A percentile compares a stretch with the other conserved stretches of the same genome.
Conservation (phyloP, 2,888 invertebrate genomes). For the Watsonalla cultraria region DNA sequence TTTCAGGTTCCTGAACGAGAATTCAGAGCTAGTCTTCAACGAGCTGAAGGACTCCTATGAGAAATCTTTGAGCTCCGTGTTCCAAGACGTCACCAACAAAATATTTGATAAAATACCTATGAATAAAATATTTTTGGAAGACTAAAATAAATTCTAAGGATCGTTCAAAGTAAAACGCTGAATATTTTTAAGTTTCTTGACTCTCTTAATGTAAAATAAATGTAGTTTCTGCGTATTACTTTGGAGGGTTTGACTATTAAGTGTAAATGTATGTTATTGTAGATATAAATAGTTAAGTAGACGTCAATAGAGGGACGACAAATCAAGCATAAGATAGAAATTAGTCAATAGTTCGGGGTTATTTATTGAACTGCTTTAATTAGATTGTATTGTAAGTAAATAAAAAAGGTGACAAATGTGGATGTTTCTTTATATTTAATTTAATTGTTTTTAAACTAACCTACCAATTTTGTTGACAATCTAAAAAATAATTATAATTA, state of each 20-base stretch:
- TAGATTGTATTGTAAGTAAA: slow-evolving; percentile 32
- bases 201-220: slow-evolving; percentile 1
- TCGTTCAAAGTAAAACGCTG: too few relatives aligned
- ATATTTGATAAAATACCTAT: slow-evolving; percentile 84
- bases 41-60: slow-evolving; percentile 84
- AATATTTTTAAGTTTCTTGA: too few relatives aligned
- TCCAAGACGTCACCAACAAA: slow-evolving; percentile 81
- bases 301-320: not conserved
- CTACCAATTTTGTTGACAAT: not conserved
- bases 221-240: slow-evolving; percentile 6
- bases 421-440: not conserved
- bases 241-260: slow-evolving; percentile 8
- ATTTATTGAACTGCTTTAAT: slow-evolving; percentile 68
- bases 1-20: slow-evolving; percentile 82
- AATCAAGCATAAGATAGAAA: slow-evolving; percentile 5
- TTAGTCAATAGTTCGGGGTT: slow-evolving; percentile 22
- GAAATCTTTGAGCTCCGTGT: slow-evolving; percentile 82
- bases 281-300: slow-evolving; percentile 6
- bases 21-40: slow-evolving; percentile 82
- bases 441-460: not conserved
- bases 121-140: slow-evolving; percentile 79
- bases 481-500: not conserved
- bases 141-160: slow-evolving; percentile 26
- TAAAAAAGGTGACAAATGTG: not conserved
- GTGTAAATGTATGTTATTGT: slow-evolving; percentile 4